These are phyloP conservation scores for Rhinopomastus cyanomelas DNA, from an alignment of 2,113 vertebrate genomes.

Conservation along the genomic window DNA sequence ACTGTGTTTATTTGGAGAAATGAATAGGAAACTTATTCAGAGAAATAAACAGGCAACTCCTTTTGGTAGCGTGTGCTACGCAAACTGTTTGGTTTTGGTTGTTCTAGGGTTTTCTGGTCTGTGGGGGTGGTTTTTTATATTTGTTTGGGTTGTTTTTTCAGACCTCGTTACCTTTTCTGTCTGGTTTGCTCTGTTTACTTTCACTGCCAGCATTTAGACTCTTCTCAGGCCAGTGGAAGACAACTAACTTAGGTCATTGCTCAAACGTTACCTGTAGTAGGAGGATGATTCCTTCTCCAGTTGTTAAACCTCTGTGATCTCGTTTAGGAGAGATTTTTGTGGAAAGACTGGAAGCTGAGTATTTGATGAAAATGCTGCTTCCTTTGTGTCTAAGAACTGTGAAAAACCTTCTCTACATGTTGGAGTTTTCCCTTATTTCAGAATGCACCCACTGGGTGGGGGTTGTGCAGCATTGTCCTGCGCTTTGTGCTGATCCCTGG, in stretches of 20 bases:
- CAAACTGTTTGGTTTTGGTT: neutral
- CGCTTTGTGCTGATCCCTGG: neutral
- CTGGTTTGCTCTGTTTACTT: neutral
- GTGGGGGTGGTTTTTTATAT: neutral
- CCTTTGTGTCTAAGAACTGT: neutral
- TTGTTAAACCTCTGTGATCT: neutral
- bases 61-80: neutral
- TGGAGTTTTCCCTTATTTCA: neutral
- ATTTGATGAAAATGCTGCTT: neutral
- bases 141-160: too few species aligned
- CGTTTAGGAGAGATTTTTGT: neutral
- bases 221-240: neutral
- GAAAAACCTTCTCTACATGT: neutral
- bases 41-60: neutral
- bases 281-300: neutral
- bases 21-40: too few species aligned
- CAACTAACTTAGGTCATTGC: neutral
- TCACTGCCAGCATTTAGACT: neutral
- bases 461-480: neutral
- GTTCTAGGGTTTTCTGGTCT: neutral
- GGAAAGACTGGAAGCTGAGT: neutral
- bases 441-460: neutral
- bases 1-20: neutral
- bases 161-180: neutral
- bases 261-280: neutral